phyloP scores from a whole-genome alignment of 2,888 invertebrate genomes.

The Halictus ligatus region DNA sequence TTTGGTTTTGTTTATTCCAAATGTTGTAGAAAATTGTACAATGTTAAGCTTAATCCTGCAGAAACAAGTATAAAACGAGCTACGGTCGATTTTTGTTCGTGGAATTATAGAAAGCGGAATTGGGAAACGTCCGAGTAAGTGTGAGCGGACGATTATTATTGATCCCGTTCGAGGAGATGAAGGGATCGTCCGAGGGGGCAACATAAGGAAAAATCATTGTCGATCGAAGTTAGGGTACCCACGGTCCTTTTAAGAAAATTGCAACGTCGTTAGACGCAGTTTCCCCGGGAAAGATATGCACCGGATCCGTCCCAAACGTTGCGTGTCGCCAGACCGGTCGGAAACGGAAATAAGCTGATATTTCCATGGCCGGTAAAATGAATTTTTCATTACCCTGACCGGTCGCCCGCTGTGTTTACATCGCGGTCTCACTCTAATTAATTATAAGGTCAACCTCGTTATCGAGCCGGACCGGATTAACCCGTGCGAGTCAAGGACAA shows the following conservation, averaged over 20 bases:
- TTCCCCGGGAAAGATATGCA: not conserved
- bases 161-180: not conserved
- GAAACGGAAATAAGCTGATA: constrained; percentile 9
- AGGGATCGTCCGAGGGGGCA: not conserved
- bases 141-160: not conserved
- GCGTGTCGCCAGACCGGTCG: not conserved
- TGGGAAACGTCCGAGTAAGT: not conserved
- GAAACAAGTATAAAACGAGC: too few species aligned
- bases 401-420: constrained; percentile 19
- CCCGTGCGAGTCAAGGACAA: not conserved
- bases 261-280: not conserved
- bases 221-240: not conserved
- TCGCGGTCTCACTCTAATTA: constrained; percentile 18
- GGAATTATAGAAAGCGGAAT: not conserved
- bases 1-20: too few species aligned
- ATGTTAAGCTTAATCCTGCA: too few species aligned
- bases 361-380: constrained; percentile 1
- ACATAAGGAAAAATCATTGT: not conserved
- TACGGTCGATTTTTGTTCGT: not conserved
- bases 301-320: not conserved
- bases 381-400: not conserved
- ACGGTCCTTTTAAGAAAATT: not conserved
- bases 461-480: not conserved
- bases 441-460: constrained; percentile 24
- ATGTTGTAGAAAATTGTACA: too few species aligned